A percentile compares a stretch with the other conserved stretches of the same genome.
Conservation (phyloP, 1,140 invertebrate genomes). For the Eurosta solidaginis region DNA sequence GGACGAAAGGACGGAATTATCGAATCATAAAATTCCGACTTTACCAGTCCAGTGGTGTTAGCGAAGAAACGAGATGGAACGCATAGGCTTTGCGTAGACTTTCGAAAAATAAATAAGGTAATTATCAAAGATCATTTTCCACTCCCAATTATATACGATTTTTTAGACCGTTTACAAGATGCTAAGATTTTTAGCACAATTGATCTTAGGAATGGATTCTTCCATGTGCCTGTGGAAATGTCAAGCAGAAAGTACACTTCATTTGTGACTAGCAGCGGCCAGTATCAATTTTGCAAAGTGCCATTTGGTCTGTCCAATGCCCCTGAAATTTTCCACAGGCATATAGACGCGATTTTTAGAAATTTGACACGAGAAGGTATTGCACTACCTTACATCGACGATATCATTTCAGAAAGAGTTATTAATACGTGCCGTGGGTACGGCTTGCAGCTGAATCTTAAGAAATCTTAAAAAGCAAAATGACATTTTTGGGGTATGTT, state of each 20-base stretch:
- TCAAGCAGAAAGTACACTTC: constrained; percentile 20
- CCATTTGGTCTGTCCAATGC: constrained; percentile 30
- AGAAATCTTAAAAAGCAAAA: constrained; percentile 28
- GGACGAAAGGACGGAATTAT: constrained; percentile 38
- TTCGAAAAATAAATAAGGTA: too few species aligned
- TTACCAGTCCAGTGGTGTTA: constrained; percentile 43
- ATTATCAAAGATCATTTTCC: constrained; percentile 32
- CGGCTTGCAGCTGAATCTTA: not conserved
- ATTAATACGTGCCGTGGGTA: not conserved
- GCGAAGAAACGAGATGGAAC: constrained; percentile 41
- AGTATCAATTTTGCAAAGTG: constrained; percentile 32
- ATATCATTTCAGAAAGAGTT: not conserved
- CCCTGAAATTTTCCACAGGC: constrained; percentile 22
- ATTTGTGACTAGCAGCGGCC: constrained; percentile 28
- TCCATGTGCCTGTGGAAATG: constrained; percentile 17
- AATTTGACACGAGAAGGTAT: too few species aligned
- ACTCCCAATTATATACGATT: constrained; percentile 43
- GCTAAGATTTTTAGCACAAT: too few species aligned
- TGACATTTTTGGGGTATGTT: constrained; percentile 51
- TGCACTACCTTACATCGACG: too few species aligned
- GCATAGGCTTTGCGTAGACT: too few species aligned
- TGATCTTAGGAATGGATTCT: too few species aligned
- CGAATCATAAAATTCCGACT: constrained; percentile 41
- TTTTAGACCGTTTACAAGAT: constrained; percentile 38
- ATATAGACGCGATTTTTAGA: too few species aligned